Percentiles rank a stretch among this genome's conserved stretches.
Conservation (phyloP, 2,888 invertebrate species). For the Dicyrtoma fusca region DNA sequence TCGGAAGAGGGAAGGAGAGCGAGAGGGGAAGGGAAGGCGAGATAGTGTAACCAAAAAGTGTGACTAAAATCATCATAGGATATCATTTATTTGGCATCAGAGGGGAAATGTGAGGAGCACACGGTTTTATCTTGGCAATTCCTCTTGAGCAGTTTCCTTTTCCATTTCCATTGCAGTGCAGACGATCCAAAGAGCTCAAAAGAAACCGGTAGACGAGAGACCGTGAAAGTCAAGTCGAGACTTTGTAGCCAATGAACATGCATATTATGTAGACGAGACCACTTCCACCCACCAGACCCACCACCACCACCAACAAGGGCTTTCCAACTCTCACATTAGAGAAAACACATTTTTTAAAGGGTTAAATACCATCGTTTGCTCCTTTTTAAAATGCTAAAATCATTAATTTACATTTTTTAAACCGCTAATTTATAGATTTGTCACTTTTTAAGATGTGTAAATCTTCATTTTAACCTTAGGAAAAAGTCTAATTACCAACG, state of each 20-base stretch:
- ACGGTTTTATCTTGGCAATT: constrained; percentile 44
- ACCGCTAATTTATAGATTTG: too few species aligned
- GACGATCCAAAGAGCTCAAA: neutral
- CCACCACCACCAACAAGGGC: too few species aligned
- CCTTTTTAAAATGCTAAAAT: too few species aligned
- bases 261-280: too few species aligned
- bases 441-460: too few species aligned
- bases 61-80: constrained; percentile 45
- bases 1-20: constrained; percentile 4
- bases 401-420: too few species aligned
- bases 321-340: too few species aligned
- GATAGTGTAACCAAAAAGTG: constrained; percentile 45
- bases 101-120: constrained; percentile 40
- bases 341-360: too few species aligned
- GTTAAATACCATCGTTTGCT: too few species aligned
- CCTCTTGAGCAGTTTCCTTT: constrained; percentile 42
- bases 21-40: constrained; percentile 36
- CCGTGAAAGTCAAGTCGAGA: constrained; percentile 9
- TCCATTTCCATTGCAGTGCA: neutral
- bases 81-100: constrained; percentile 40
- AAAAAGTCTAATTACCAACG: too few species aligned
- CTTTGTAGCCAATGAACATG: neutral
- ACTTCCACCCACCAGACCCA: too few species aligned
- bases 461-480: too few species aligned
- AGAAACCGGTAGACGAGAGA: neutral